These are phyloP conservation scores for Hoplostethus mediterraneus DNA, from an alignment of 2,797 vertebrate species.

Conservation along the genomic window DNA sequence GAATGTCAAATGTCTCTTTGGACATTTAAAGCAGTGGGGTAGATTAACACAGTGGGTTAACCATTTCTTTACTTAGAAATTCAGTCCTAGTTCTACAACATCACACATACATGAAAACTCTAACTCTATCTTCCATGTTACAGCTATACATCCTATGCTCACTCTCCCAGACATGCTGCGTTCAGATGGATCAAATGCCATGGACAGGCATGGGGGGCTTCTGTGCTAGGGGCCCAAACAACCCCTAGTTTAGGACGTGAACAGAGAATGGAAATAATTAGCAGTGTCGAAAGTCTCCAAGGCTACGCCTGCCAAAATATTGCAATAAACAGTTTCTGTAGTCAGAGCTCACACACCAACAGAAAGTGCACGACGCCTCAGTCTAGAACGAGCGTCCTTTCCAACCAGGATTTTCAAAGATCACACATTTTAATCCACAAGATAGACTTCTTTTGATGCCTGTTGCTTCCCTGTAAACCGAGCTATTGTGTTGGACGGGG, in stretches of 20 bases:
- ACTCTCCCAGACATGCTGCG: conserved; percentile 3
- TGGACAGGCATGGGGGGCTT: conserved; percentile 20
- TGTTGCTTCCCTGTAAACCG: conserved; percentile 24
- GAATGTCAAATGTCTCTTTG: background rate
- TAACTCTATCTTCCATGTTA: background rate
- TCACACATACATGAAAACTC: background rate
- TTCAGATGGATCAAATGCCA: conserved; percentile 25
- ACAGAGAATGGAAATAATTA: conserved; percentile 80
- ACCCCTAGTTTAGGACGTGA: conserved; percentile 45
- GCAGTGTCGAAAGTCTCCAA: conserved; percentile 67
- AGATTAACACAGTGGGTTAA: background rate
- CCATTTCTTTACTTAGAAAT: background rate
- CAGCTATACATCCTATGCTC: conserved; percentile 8
- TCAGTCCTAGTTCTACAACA: background rate
- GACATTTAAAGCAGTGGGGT: background rate
- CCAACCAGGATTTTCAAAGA: conserved; percentile 11
- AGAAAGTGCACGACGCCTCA: conserved; percentile 37
- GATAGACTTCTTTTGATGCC: conserved; percentile 4
- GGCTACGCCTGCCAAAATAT: conserved; percentile 73
- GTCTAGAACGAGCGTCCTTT: conserved; percentile 20
- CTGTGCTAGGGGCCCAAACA: conserved; percentile 39
- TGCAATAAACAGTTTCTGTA: conserved; percentile 70
- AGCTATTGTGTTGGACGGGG: conserved; percentile 14
- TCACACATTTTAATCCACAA: conserved; percentile 26
- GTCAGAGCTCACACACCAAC: conserved; percentile 64